Evolutionary conservation across 2,797 vertebrate genomes (phyloP).

Genomic region (Gouania willdenowi): DNA sequence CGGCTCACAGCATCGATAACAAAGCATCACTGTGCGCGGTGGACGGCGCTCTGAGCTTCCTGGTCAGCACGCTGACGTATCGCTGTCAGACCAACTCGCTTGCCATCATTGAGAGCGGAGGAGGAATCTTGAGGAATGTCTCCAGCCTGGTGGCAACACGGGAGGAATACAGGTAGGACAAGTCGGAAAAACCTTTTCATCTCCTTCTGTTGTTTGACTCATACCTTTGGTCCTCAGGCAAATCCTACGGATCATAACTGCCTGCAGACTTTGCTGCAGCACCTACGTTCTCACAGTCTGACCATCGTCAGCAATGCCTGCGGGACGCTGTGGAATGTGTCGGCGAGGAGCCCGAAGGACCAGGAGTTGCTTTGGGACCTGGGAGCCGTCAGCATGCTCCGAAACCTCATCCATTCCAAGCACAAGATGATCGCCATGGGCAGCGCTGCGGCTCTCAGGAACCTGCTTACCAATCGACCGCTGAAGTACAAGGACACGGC

Average conservation of each 20-base stretch:
- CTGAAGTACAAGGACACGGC: constrained; percentile 88
- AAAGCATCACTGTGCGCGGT: constrained; percentile 91
- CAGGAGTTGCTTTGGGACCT: constrained; percentile 98
- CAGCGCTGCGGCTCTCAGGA: constrained; percentile 92
- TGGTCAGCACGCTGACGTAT: constrained; percentile 95
- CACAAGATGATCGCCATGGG: constrained; percentile 99
- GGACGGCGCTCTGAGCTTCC: constrained; percentile 88
- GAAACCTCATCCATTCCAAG: constrained; percentile 98
- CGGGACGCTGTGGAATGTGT: constrained; percentile 98
- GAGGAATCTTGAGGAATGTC: constrained; percentile 93
- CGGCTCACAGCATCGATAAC: constrained; percentile 96
- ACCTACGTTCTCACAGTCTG: constrained; percentile 95
- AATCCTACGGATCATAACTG: constrained; percentile 96
- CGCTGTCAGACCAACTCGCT: constrained; percentile 96
- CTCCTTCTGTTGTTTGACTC: too few relatives aligned
- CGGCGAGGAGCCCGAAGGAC: constrained; percentile 88
- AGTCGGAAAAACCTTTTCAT: too few relatives aligned
- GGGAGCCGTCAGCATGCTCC: constrained; percentile 94
- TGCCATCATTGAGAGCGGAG: constrained; percentile 96
- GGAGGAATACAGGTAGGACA: constrained; percentile 92
- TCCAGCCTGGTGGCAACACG: constrained; percentile 93
- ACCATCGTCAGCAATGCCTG: constrained; percentile 99
- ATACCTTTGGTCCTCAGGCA: too few relatives aligned
- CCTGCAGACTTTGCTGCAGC: constrained; percentile 94
- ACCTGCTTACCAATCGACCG: constrained; percentile 92